A percentile compares a stretch with the other conserved stretches of the same genome.
Evolutionary conservation across 1,140 invertebrate species (phyloP).

Genomic region (Diorhabda elongata): DNA sequence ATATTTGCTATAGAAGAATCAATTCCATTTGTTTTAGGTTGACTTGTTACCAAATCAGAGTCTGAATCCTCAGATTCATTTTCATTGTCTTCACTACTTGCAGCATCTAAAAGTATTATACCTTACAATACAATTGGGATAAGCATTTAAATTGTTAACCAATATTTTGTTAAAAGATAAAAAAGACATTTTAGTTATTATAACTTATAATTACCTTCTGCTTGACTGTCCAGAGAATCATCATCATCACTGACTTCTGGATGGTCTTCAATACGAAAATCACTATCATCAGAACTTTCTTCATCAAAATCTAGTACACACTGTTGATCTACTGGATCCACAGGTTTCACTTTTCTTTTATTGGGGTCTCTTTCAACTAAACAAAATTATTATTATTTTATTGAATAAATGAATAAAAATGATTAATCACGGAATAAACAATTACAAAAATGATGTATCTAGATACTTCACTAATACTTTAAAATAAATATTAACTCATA

Average conservation of each 20-base stretch:
- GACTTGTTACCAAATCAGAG: conserved; percentile 44
- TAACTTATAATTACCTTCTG: conserved; percentile 45
- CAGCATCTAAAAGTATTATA: conserved; percentile 35
- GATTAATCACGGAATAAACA: background rate
- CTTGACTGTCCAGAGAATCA: conserved; percentile 56
- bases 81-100: conserved; percentile 43
- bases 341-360: conserved; percentile 80
- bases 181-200: background rate
- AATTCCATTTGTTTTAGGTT: conserved; percentile 33
- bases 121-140: no score
- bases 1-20: conserved; percentile 51
- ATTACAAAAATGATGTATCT: background rate
- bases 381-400: conserved; percentile 37
- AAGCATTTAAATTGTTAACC: no score
- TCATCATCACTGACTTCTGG: conserved; percentile 70
- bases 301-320: conserved; percentile 83
- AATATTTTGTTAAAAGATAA: no score
- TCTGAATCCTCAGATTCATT: conserved; percentile 47
- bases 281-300: conserved; percentile 93
- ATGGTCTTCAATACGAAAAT: conserved; percentile 89
- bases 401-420: background rate
- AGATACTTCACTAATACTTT: background rate
- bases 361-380: conserved; percentile 78
- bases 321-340: conserved; percentile 74
- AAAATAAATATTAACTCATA: background rate